Percentiles rank a stretch among this genome's conserved stretches.
Evolutionary conservation across 2,888 invertebrate species (phyloP).

Genomic region (Tigriopus californicus): DNA sequence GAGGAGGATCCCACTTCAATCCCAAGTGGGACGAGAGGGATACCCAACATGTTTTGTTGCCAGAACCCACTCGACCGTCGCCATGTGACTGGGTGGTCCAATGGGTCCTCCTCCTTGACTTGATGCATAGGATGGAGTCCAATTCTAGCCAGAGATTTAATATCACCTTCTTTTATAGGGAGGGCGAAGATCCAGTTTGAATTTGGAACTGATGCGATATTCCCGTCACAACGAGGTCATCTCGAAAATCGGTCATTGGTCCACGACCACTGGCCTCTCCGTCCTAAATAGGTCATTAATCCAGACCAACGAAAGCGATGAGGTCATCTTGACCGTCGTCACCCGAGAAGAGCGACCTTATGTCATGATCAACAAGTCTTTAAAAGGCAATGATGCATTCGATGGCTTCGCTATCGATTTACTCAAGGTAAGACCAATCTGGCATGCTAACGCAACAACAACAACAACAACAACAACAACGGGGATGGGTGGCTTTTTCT

Average conservation of each 20-base stretch:
- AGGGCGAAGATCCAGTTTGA: constrained; percentile 14
- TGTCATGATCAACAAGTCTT: constrained; percentile 22
- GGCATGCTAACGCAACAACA: no score
- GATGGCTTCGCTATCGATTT: constrained; percentile 25
- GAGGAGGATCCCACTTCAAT: no score
- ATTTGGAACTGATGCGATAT: neutral
- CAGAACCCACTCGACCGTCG: neutral
- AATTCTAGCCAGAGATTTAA: neutral
- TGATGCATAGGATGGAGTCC: neutral
- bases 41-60: neutral
- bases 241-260: neutral
- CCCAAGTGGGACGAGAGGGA: no score
- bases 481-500: no score
- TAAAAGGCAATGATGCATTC: constrained; percentile 40
- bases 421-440: constrained; percentile 20
- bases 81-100: neutral
- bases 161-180: constrained; percentile 14
- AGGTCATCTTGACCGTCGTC: constrained; percentile 10
- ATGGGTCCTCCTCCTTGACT: neutral
- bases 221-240: neutral
- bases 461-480: no score
- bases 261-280: neutral
- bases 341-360: constrained; percentile 23
- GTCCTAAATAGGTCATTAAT: neutral
- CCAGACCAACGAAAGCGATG: neutral